Percentiles rank a stretch among this genome's conserved stretches.
Conservation (phyloP, 2,113 vertebrate species). For the Platichthys stellatus region DNA sequence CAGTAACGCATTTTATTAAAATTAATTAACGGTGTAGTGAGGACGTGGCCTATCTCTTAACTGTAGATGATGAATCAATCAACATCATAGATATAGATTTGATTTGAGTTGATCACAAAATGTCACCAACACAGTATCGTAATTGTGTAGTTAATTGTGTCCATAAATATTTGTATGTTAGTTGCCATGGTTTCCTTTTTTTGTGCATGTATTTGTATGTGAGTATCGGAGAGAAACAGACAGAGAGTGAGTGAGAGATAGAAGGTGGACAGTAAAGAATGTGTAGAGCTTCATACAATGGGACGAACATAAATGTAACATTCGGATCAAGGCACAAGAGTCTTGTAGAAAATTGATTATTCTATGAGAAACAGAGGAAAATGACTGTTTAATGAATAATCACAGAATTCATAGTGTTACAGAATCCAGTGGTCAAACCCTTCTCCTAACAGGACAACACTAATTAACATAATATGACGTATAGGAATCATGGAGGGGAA, state of each 20-base stretch:
- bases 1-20: not conserved
- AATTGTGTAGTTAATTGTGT: not conserved
- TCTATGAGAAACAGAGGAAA: too few relatives aligned
- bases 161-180: not conserved
- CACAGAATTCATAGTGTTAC: not conserved
- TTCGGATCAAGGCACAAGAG: not conserved
- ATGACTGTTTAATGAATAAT: too few relatives aligned
- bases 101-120: not conserved
- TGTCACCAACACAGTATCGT: not conserved
- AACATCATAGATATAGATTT: not conserved
- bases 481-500: not conserved
- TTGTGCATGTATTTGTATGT: too few relatives aligned
- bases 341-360: too few relatives aligned
- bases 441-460: not conserved
- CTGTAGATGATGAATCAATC: not conserved
- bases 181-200: not conserved
- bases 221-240: too few relatives aligned
- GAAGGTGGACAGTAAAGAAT: not conserved
- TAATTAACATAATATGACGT: not conserved
- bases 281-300: not conserved
- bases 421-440: not conserved
- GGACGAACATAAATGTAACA: not conserved
- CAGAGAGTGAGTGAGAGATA: too few relatives aligned
- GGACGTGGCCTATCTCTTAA: not conserved
- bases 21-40: not conserved